A percentile compares a stretch with the other conserved stretches of the same genome.
Conservation (phyloP, 2,113 vertebrate species). For the Ammodytes dubius region DNA sequence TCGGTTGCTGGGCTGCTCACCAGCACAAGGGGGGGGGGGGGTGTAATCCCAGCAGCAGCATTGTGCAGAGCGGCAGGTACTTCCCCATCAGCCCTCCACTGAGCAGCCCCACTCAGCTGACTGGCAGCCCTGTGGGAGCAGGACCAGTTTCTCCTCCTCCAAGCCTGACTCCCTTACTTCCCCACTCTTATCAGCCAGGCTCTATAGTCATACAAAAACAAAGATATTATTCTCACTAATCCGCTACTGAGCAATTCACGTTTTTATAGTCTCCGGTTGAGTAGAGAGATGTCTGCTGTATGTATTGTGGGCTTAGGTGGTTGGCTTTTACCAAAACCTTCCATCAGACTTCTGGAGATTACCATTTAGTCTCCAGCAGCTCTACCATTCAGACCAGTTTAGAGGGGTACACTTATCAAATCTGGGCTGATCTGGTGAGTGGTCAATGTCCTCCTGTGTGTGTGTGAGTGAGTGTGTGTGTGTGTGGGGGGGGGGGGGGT, state of each 20-base stretch:
- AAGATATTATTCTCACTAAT: constrained; percentile 12
- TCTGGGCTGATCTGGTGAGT: constrained; percentile 77
- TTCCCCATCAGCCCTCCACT: constrained; percentile 81
- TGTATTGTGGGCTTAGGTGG: constrained; percentile 10
- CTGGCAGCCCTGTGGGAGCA: constrained; percentile 78
- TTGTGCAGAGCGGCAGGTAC: constrained; percentile 90
- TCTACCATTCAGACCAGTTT: constrained; percentile 63
- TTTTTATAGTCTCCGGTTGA: constrained; percentile 13
- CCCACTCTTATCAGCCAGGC: constrained; percentile 45
- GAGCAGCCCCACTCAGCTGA: constrained; percentile 81
- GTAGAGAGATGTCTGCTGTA: not conserved
- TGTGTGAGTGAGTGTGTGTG: constrained; percentile 30
- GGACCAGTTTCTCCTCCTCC: constrained; percentile 46
- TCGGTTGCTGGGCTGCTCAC: constrained; percentile 81
- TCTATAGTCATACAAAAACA: constrained; percentile 36
- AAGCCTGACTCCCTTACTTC: constrained; percentile 63
- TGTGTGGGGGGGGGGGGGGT: not conserved
- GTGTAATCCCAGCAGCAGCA: constrained; percentile 85
- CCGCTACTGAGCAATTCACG: not conserved
- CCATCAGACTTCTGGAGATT: constrained; percentile 50
- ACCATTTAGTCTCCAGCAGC: constrained; percentile 77
- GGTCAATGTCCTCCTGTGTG: constrained; percentile 63
- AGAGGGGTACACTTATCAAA: constrained; percentile 72
- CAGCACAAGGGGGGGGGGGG: constrained; percentile 82
- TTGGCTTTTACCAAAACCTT: constrained; percentile 41